phyloP scores from a whole-genome alignment of 2,797 vertebrate species.

The Lates japonicus region DNA sequence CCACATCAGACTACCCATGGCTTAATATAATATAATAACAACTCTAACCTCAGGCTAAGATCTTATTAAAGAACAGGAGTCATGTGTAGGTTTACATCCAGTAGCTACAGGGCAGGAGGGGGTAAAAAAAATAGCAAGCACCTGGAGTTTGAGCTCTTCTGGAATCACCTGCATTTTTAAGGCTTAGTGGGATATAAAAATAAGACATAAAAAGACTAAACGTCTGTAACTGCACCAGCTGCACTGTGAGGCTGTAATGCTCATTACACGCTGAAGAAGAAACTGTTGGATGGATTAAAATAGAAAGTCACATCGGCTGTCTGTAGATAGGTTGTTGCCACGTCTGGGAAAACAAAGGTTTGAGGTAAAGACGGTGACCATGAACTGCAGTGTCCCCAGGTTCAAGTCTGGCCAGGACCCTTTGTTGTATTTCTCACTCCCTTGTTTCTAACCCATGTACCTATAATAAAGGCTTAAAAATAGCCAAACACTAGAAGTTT shows the following conservation, averaged over 20 bases:
- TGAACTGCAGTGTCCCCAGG: neutral
- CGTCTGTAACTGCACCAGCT: neutral
- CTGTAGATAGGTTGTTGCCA: neutral
- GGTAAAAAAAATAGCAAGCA: conserved; percentile 50
- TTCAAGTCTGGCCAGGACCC: neutral
- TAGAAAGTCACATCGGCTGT: neutral
- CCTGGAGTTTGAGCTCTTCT: conserved; percentile 28
- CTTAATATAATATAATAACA: conserved; percentile 60
- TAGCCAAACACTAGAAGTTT: neutral
- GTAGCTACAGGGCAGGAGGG: conserved; percentile 19
- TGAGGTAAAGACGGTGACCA: neutral
- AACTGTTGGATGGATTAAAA: conserved; percentile 7
- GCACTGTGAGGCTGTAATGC: neutral
- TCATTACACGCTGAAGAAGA: conserved; percentile 17
- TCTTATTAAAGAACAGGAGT: conserved; percentile 72
- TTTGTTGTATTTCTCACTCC: neutral
- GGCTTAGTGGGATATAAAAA: conserved; percentile 27
- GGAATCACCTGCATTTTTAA: conserved; percentile 47
- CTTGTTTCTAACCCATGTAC: neutral
- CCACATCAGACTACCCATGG: conserved; percentile 40
- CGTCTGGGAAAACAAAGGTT: conserved; percentile 1
- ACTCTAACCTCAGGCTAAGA: conserved; percentile 58
- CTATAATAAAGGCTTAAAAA: neutral
- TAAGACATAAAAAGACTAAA: conserved; percentile 20
- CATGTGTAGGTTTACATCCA: conserved; percentile 46